phyloP scores from a whole-genome alignment of 2,888 invertebrate species.

The Tribolium freemani region DNA sequence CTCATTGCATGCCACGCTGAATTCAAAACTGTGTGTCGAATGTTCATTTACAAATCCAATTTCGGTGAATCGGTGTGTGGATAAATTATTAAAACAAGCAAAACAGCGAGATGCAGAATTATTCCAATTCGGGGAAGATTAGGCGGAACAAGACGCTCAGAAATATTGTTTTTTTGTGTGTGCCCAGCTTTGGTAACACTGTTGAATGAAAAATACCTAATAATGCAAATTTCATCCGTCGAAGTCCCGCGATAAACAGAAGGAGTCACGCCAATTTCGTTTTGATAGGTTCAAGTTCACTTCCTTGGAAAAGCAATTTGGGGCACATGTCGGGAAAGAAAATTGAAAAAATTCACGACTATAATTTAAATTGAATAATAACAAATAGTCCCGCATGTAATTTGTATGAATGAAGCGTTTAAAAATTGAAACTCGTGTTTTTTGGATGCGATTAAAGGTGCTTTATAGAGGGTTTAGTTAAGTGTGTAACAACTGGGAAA shows the following conservation, averaged over 20 bases:
- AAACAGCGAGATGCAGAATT: not conserved
- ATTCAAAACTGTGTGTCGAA: constrained; percentile 15
- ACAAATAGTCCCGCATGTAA: not conserved
- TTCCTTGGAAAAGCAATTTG: constrained; percentile 10
- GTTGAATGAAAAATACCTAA: not conserved
- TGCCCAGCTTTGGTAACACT: too few relatives aligned
- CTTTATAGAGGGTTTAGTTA: constrained; percentile 8
- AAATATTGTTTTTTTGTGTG: too few relatives aligned
- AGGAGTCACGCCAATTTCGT: constrained; percentile 12
- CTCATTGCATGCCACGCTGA: constrained; percentile 1
- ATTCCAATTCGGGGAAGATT: not conserved
- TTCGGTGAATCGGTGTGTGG: not conserved
- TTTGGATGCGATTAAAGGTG: not conserved
- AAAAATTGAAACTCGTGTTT: constrained; percentile 8
- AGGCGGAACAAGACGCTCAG: too few relatives aligned
- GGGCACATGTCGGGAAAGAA: constrained; percentile 5
- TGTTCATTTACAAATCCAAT: constrained; percentile 16
- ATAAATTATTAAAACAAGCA: not conserved
- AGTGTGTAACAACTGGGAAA: constrained; percentile 10
- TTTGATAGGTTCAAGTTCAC: constrained; percentile 6
- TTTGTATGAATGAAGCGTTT: constrained; percentile 10
- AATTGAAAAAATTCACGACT: constrained; percentile 6
- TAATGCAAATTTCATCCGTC: not conserved
- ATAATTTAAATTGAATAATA: constrained; percentile 4
- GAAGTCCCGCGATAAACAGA: constrained; percentile 7